Evolutionary conservation across 1,140 invertebrate species (phyloP).

Genomic region (Lepidurus apus): DNA sequence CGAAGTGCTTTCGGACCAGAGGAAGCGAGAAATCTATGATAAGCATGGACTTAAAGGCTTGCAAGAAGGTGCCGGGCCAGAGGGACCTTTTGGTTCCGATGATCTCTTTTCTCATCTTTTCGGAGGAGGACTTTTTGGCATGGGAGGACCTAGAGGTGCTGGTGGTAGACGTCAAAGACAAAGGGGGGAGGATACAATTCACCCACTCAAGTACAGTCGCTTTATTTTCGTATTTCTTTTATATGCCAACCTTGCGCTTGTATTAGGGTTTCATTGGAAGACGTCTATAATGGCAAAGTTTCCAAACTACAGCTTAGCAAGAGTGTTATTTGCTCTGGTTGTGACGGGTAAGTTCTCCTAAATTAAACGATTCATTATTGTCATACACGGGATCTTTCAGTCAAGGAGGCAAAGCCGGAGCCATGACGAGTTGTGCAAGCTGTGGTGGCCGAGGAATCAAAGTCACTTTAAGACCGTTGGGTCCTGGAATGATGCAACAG

Average conservation of each 20-base stretch:
- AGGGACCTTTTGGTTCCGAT: conserved; percentile 52
- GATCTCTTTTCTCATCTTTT: conserved; percentile 62
- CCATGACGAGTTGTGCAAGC: conserved; percentile 60
- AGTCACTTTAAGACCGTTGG: conserved; percentile 61
- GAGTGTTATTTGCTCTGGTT: conserved; percentile 76
- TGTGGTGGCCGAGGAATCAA: conserved; percentile 76
- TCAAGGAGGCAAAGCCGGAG: conserved; percentile 69
- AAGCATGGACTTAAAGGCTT: conserved; percentile 70
- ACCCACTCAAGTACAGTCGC: conserved; percentile 54
- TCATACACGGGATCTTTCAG: conserved; percentile 33
- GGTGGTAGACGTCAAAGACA: conserved; percentile 48
- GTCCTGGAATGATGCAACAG: conserved; percentile 76
- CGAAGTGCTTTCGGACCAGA: conserved; percentile 66
- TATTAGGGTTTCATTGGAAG: conserved; percentile 72
- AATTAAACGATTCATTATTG: background rate
- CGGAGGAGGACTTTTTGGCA: conserved; percentile 53
- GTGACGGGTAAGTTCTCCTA: conserved; percentile 58
- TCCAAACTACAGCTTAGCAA: conserved; percentile 77
- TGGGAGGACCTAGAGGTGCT: conserved; percentile 46
- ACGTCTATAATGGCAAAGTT: conserved; percentile 83
- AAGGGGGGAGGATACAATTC: conserved; percentile 42
- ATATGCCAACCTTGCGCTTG: conserved; percentile 23
- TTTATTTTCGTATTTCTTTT: background rate
- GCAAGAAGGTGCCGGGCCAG: conserved; percentile 61
- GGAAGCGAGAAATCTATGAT: conserved; percentile 62